A percentile compares a stretch with the other conserved stretches of the same genome.
Conservation (phyloP, 2,888 invertebrate genomes). For the Megastigmus dorsalis region DNA sequence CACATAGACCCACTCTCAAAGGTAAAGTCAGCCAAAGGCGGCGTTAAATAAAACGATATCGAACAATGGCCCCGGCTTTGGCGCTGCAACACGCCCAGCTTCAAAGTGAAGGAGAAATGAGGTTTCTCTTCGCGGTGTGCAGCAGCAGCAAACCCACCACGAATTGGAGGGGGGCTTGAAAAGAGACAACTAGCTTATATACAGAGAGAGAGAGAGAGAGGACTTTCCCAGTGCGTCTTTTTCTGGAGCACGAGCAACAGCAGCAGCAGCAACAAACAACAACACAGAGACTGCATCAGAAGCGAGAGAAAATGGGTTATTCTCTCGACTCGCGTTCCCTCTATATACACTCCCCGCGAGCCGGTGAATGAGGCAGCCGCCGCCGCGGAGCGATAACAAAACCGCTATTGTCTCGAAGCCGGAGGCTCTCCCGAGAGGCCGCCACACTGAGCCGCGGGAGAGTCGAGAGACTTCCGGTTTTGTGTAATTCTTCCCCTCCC, state of each 20-base stretch:
- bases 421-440: background rate
- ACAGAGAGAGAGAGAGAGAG: background rate
- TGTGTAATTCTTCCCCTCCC: conserved; percentile 23
- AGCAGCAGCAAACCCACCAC: too few species aligned
- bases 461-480: conserved; percentile 31
- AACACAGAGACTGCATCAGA: too few species aligned
- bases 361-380: background rate
- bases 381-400: conserved; percentile 23
- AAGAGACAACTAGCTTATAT: too few species aligned
- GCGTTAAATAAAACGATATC: conserved; percentile 15
- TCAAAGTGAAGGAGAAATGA: conserved; percentile 12
- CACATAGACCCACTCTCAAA: too few species aligned
- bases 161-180: too few species aligned
- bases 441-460: background rate
- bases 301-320: conserved; percentile 29
- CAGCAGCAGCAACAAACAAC: too few species aligned
- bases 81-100: too few species aligned
- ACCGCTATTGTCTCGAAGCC: conserved; percentile 39
- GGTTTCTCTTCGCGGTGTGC: too few species aligned
- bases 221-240: conserved; percentile 38
- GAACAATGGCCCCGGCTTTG: background rate
- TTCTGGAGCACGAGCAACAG: conserved; percentile 17
- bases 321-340: background rate
- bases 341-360: background rate
- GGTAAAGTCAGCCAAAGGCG: too few species aligned